Percentiles rank a stretch among this genome's conserved stretches.
Evolutionary conservation across 2,113 vertebrate genomes (phyloP).

Genomic region (Riparia riparia): DNA sequence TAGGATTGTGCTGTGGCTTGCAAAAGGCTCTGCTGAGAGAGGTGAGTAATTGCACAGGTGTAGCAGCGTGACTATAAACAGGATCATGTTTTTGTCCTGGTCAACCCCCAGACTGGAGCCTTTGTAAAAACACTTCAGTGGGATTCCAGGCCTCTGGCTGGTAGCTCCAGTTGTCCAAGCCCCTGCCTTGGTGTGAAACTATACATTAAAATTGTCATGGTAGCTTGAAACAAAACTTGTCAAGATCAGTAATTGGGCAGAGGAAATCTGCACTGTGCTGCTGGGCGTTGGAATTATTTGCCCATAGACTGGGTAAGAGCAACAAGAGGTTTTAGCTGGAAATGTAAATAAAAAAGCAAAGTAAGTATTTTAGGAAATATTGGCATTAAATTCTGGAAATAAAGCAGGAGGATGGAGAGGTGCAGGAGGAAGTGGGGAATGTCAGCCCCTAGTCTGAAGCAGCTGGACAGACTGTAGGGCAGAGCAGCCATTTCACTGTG

Average conservation of each 20-base stretch:
- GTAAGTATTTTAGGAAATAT: background rate
- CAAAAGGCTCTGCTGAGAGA: background rate
- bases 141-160: background rate
- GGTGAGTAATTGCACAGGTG: background rate
- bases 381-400: background rate
- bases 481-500: background rate
- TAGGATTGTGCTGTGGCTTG: background rate
- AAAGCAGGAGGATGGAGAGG: background rate
- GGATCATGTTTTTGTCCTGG: background rate
- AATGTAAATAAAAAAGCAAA: background rate
- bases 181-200: background rate
- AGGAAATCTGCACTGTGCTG: background rate
- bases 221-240: background rate
- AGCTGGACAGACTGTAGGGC: background rate
- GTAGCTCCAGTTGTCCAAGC: background rate
- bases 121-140: background rate
- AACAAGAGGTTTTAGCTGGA: background rate
- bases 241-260: background rate
- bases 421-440: background rate
- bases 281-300: background rate
- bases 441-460: background rate
- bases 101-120: background rate
- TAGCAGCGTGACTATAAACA: background rate
- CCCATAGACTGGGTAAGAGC: background rate
- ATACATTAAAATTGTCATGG: background rate